phyloP scores from a whole-genome alignment of 2,113 vertebrate species.

The Gobius niger region DNA sequence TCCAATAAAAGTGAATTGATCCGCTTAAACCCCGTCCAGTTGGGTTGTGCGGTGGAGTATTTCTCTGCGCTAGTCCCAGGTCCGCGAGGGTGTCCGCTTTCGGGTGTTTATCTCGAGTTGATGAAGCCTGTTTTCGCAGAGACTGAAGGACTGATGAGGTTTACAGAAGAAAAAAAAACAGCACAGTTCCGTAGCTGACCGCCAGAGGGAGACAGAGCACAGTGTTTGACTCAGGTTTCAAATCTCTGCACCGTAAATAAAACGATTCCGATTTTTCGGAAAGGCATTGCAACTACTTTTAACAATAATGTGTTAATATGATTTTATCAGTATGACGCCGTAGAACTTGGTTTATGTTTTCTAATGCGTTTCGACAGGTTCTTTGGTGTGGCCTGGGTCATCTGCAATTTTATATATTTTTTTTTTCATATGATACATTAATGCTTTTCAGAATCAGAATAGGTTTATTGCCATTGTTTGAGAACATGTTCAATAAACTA shows the following conservation, averaged over 20 bases:
- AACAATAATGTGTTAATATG: too few species aligned
- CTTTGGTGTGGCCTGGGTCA: too few species aligned
- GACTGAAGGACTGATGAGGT: not conserved
- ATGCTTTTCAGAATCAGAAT: too few species aligned
- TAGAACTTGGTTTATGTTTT: too few species aligned
- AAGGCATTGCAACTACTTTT: not conserved
- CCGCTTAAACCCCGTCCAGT: not conserved
- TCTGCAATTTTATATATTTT: too few species aligned
- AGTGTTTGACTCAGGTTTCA: too few species aligned
- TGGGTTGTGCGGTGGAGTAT: not conserved
- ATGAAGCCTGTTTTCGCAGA: not conserved
- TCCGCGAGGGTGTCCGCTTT: not conserved
- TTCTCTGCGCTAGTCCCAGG: not conserved
- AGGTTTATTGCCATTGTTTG: too few species aligned
- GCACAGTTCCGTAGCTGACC: not conserved
- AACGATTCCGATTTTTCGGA: not conserved
- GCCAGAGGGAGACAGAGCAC: not conserved
- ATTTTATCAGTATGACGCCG: too few species aligned
- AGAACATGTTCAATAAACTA: too few species aligned
- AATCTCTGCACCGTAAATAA: not conserved
- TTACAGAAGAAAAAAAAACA: not conserved
- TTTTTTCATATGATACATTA: too few species aligned
- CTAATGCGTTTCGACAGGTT: too few species aligned
- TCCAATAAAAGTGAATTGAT: not conserved
- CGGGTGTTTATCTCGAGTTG: not conserved